Evolutionary conservation across 2,797 vertebrate genomes (phyloP), one percentile per base, ranked within the genome.

Genomic region (Typhlichthys subterraneus): DNA sequence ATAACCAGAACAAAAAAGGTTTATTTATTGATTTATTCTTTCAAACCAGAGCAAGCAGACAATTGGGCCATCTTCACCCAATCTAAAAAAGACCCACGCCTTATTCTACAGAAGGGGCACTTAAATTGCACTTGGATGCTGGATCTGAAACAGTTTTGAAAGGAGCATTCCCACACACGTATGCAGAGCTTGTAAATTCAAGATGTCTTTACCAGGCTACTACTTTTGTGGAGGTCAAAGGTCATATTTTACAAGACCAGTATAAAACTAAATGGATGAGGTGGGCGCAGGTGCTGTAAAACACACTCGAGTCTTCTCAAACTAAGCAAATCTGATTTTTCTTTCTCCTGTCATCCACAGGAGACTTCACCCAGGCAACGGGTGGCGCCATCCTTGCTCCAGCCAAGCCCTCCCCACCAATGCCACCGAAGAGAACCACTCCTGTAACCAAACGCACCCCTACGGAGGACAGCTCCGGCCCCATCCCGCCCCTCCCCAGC

Each of bases 351-450:
- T 11, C 3, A 63, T 76, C 68, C 83, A 4, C 89, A 97, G 97
- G 93, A 67, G 97, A 99, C 84, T 91, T 98, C 63, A 87, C 89
- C 12, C 95, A 96, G 75, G 89, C 91, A 63, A 70, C 94, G 3
- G 92, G 88, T 12, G 92, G 87, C 2, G 67, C 73, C 86, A 89
- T 85, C 85, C 92, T 84, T 63, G 92, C 79, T 76, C 91, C 65
- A 8, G 85, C 90, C 61, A 98, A 97, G 79, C 95, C 95, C 8
- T 99, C 97, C 13, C 97, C 97, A 12, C 97, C 97, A 1, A 94
- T 97, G 87, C 96, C 97, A 8, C 94, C 95, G 0, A 99, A 97
- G 80, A 95, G 97, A 84, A 96, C 94, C 67, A 88, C 94, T 29
- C 91, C 94, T 0, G 89, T 95, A 61, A 92, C 89, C 78, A 88